A percentile compares a stretch with the other conserved stretches of the same genome.
Conservation (phyloP, 1,140 invertebrate genomes). For the Magallana angulata region DNA sequence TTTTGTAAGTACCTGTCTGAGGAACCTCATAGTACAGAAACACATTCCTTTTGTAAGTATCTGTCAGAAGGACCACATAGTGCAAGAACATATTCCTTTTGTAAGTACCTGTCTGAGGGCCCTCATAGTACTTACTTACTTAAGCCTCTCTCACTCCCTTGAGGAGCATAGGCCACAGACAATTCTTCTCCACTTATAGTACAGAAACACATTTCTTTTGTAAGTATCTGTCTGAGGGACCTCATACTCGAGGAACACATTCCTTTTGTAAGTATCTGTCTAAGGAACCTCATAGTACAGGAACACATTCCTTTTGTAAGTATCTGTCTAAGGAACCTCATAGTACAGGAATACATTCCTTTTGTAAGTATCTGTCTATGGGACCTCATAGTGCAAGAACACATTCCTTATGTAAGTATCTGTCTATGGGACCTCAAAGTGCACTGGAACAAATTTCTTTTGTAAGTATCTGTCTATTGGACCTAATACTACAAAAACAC, state of each 20-base stretch:
- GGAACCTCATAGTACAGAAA: slow-evolving; percentile 83
- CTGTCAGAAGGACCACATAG: slow-evolving; percentile 85
- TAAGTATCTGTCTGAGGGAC: too few relatives aligned
- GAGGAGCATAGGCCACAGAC: too few relatives aligned
- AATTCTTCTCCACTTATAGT: too few relatives aligned
- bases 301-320: too few relatives aligned
- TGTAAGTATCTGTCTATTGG: slow-evolving; percentile 81
- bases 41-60: neutral
- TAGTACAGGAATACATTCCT: too few relatives aligned
- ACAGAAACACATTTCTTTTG: neutral
- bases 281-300: too few relatives aligned
- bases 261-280: too few relatives aligned
- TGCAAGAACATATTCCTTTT: neutral
- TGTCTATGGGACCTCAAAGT: too few relatives aligned
- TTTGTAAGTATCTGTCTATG: slow-evolving; percentile 75
- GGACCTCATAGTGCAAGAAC: slow-evolving; percentile 89
- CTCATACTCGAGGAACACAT: too few relatives aligned
- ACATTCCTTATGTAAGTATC: slow-evolving; percentile 66
- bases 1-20: slow-evolving; percentile 81
- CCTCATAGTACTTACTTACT: too few relatives aligned
- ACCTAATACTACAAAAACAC: slow-evolving; percentile 82
- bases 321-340: too few relatives aligned
- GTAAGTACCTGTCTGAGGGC: slow-evolving; percentile 81
- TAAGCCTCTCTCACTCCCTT: too few relatives aligned
- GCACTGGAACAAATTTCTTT: slow-evolving; percentile 85